Evolutionary conservation across 2,888 invertebrate genomes (phyloP).

Genomic region (Drosophila stalkeri): DNA sequence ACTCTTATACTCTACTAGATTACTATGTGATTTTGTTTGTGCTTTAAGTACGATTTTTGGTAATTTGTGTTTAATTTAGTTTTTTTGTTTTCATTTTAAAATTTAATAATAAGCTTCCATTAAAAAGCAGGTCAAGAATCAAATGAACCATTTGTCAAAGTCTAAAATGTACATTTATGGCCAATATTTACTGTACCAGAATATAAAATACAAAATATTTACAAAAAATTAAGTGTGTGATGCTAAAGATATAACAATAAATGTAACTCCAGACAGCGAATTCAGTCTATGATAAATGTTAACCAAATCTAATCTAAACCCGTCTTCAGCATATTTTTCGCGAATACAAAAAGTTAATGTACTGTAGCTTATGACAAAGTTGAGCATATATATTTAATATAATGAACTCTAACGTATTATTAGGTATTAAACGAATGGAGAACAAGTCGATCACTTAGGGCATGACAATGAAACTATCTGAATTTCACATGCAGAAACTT

Average conservation of each 20-base stretch:
- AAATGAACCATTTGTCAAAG: constrained; percentile 39
- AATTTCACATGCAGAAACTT: constrained; percentile 62
- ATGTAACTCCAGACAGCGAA: constrained; percentile 79
- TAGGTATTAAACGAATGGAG: constrained; percentile 52
- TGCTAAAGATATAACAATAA: constrained; percentile 70
- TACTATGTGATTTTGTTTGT: constrained; percentile 76
- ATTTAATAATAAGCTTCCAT: constrained; percentile 52
- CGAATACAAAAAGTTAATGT: constrained; percentile 39
- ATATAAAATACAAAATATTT: constrained; percentile 56
- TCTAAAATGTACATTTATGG: constrained; percentile 37
- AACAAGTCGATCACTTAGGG: constrained; percentile 50
- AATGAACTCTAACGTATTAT: constrained; percentile 60
- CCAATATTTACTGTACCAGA: constrained; percentile 54
- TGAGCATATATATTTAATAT: constrained; percentile 58
- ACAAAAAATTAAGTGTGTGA: constrained; percentile 62
- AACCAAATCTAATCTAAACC: constrained; percentile 63
- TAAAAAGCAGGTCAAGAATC: constrained; percentile 33
- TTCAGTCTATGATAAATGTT: constrained; percentile 59
- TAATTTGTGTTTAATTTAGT: constrained; percentile 22
- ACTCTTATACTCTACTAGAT: constrained; percentile 65
- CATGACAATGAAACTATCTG: constrained; percentile 50
- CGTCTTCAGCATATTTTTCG: constrained; percentile 60
- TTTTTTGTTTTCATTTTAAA: constrained; percentile 19
- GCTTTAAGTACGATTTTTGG: constrained; percentile 69
- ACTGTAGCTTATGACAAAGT: constrained; percentile 59